phyloP scores from a whole-genome alignment of 92 coral and sea anemone species.

The Bergia puertoricense region DNA sequence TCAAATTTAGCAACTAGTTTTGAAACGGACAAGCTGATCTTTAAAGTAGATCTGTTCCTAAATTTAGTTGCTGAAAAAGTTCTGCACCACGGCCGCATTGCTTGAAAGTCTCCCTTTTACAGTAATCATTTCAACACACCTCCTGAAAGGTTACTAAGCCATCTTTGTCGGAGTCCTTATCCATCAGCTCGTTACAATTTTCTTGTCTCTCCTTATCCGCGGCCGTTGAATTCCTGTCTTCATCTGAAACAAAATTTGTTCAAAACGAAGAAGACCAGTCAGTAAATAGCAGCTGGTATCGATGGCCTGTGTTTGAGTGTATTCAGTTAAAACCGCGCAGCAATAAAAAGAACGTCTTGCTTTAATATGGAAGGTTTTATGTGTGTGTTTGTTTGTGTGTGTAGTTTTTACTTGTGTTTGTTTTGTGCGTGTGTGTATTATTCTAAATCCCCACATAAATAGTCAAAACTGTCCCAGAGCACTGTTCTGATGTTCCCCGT shows the following conservation, averaged over 20 bases:
- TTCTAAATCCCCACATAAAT: too few relatives aligned
- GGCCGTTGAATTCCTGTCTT: background rate
- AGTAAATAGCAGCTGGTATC: background rate
- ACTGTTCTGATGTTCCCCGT: too few relatives aligned
- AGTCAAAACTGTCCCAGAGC: too few relatives aligned
- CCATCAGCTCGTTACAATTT: constrained; percentile 1
- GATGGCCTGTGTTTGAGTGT: background rate
- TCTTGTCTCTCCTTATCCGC: background rate
- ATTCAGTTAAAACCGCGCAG: background rate
- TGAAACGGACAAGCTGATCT: too few relatives aligned
- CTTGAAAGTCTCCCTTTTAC: background rate
- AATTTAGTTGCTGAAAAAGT: background rate
- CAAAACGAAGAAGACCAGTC: too few relatives aligned
- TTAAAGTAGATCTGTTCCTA: background rate
- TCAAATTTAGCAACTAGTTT: too few relatives aligned
- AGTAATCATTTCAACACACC: background rate
- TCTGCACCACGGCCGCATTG: background rate
- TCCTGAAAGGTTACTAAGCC: background rate
- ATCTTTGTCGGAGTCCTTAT: background rate
- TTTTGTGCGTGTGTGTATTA: too few relatives aligned
- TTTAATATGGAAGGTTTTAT: too few relatives aligned
- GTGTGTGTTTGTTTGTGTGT: too few relatives aligned
- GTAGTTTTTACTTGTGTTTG: too few relatives aligned
- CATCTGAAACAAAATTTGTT: background rate
- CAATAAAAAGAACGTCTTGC: background rate